Conservation (phyloP, 2,797 vertebrate species). For the Halcyon leucocephala region DNA sequence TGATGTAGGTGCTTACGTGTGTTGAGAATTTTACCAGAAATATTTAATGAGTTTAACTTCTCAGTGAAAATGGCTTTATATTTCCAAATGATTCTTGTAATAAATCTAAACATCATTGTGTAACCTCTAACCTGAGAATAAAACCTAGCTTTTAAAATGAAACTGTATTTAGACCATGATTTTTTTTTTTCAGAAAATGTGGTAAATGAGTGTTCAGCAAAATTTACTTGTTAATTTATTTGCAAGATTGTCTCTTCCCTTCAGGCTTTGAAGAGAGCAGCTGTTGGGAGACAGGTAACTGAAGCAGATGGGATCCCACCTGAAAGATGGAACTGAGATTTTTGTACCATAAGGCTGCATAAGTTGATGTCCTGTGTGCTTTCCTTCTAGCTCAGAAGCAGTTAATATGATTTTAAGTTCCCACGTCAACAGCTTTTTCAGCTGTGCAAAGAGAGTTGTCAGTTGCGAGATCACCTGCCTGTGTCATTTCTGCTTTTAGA, state of each 20-base stretch:
- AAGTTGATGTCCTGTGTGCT: background rate
- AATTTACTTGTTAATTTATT: background rate
- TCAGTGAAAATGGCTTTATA: background rate
- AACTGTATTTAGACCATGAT: background rate
- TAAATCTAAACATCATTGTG: background rate
- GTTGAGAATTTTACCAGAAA: background rate
- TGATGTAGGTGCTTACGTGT: background rate
- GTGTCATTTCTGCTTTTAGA: background rate
- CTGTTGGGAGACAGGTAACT: background rate
- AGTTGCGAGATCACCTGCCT: fast-evolving
- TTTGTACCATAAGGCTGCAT: background rate
- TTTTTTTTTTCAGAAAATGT: background rate
- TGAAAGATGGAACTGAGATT: background rate
- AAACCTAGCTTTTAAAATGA: background rate
- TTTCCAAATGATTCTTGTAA: background rate
- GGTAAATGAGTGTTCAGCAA: background rate
- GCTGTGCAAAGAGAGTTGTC: background rate
- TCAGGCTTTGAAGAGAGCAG: background rate
- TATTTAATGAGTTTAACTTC: background rate
- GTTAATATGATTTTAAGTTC: background rate
- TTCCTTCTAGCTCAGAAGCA: background rate
- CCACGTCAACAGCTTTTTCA: background rate
- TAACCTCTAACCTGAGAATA: constrained; percentile 32
- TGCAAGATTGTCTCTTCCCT: background rate
- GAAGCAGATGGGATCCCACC: background rate